A percentile compares a stretch with the other conserved stretches of the same genome.
These are phyloP conservation scores for Meleagris gallopavo DNA, from an alignment of 2,113 vertebrate species.

Conservation along the genomic window DNA sequence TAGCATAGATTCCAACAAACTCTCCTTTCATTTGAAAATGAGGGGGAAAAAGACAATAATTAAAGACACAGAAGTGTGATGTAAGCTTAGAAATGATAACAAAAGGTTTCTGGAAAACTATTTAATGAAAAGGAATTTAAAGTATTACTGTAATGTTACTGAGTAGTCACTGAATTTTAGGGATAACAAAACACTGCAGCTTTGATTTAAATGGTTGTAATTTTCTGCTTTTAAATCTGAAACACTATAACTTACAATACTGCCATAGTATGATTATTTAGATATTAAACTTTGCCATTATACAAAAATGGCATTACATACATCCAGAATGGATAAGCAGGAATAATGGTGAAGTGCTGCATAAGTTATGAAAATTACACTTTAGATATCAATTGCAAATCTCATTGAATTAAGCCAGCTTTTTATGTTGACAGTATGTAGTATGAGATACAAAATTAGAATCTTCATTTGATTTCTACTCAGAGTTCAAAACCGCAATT, in stretches of 20 bases:
- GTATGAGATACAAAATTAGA: conserved; percentile 35
- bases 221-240: neutral
- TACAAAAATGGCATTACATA: neutral
- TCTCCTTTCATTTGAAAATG: neutral
- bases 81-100: neutral
- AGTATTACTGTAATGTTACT: neutral
- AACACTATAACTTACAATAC: neutral
- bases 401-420: neutral
- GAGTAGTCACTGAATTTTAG: neutral
- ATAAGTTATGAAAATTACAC: neutral
- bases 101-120: neutral
- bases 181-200: neutral
- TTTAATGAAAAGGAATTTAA: neutral
- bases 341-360: neutral
- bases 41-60: neutral
- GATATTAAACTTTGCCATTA: neutral
- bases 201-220: neutral
- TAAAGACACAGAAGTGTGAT: neutral
- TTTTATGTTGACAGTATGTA: neutral
- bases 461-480: conserved; percentile 55
- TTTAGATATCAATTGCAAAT: neutral
- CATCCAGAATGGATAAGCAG: neutral
- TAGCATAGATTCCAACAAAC: neutral
- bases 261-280: neutral
- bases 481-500: conserved; percentile 52